phyloP scores from a whole-genome alignment of 2,113 vertebrate species.

The Vicugna pacos region DNA sequence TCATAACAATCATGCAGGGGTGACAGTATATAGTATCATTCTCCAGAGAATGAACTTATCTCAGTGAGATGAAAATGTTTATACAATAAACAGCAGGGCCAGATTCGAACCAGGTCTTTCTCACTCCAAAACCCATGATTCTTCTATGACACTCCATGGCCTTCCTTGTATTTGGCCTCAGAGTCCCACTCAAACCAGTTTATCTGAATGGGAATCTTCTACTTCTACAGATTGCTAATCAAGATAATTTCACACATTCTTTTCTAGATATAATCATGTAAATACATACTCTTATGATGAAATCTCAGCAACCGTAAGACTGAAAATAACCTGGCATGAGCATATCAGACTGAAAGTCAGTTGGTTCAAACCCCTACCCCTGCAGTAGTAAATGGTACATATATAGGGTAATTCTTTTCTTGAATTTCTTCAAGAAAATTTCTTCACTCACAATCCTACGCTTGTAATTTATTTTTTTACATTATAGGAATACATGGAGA shows the following conservation, averaged over 20 bases:
- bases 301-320: background rate
- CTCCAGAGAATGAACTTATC: background rate
- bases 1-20: background rate
- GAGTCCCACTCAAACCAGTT: background rate
- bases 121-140: background rate
- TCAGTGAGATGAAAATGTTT: background rate
- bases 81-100: background rate
- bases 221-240: background rate
- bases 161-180: background rate
- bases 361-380: background rate
- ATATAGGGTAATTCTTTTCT: background rate
- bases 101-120: background rate
- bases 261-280: background rate
- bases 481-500: background rate
- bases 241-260: background rate
- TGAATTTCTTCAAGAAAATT: background rate
- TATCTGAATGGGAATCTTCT: background rate
- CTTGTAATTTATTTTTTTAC: background rate
- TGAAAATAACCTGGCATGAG: background rate
- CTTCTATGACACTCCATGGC: background rate
- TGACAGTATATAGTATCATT: background rate
- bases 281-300: background rate
- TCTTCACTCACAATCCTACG: background rate
- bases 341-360: background rate
- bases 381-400: background rate